These are phyloP conservation scores for Zygothrica quintamaculata DNA, from an alignment of 2,888 invertebrate genomes.

Conservation along the genomic window DNA sequence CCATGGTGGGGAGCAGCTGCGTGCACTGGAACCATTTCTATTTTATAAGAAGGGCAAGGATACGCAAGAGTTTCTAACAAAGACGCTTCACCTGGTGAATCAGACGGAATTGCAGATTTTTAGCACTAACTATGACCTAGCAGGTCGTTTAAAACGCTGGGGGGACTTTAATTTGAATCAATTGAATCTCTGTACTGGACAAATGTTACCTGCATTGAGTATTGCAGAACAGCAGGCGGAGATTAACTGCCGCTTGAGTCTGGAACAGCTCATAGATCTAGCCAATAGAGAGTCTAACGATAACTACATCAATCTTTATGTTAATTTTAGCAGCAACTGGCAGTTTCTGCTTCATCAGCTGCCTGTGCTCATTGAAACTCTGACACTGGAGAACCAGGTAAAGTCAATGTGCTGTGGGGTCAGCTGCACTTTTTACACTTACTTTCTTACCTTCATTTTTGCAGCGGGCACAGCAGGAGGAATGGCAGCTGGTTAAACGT, in stretches of 20 bases:
- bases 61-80: slow-evolving; percentile 65
- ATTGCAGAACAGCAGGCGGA: slow-evolving; percentile 47
- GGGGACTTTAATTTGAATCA: slow-evolving; percentile 71
- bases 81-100: slow-evolving; percentile 55
- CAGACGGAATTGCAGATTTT: slow-evolving; percentile 60
- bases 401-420: too few relatives aligned
- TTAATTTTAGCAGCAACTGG: slow-evolving; percentile 79
- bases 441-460: not conserved
- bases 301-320: slow-evolving; percentile 78
- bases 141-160: slow-evolving; percentile 76
- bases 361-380: slow-evolving; percentile 82
- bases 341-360: slow-evolving; percentile 72
- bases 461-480: slow-evolving; percentile 85
- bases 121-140: slow-evolving; percentile 67
- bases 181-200: slow-evolving; percentile 75
- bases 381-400: slow-evolving; percentile 80
- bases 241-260: slow-evolving; percentile 73
- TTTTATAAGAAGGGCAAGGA: slow-evolving; percentile 82
- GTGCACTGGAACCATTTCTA: slow-evolving; percentile 80
- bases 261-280: slow-evolving; percentile 81
- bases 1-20: slow-evolving; percentile 75
- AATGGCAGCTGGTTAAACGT: slow-evolving; percentile 88
- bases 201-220: slow-evolving; percentile 36
- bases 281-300: slow-evolving; percentile 66
- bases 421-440: too few relatives aligned